Conservation (phyloP, 2,113 vertebrate species). For the Antechinus stuartii region DNA sequence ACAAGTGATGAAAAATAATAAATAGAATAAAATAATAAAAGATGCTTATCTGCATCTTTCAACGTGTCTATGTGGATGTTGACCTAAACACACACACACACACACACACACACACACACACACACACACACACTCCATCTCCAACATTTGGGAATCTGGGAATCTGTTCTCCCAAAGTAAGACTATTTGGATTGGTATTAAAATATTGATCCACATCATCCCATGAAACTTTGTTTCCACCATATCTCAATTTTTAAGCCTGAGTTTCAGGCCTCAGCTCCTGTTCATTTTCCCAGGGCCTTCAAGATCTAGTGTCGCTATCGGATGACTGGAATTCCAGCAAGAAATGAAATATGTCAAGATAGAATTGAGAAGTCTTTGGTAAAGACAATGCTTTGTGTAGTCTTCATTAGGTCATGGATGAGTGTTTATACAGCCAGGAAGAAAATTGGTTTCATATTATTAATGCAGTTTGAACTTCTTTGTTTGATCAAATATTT, state of each 20-base stretch:
- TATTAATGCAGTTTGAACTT: slow-evolving; percentile 82
- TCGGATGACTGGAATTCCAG: slow-evolving; percentile 75
- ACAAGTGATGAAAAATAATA: slow-evolving; percentile 86
- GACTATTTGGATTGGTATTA: slow-evolving; percentile 42
- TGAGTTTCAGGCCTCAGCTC: slow-evolving; percentile 47
- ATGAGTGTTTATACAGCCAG: slow-evolving; percentile 55
- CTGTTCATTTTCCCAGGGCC: slow-evolving; percentile 74
- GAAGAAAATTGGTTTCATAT: slow-evolving; percentile 59
- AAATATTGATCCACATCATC: slow-evolving; percentile 61
- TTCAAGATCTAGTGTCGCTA: slow-evolving; percentile 62
- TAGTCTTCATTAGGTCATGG: slow-evolving; percentile 56
- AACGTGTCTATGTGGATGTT: slow-evolving; percentile 84
- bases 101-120: neutral
- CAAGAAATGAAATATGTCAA: slow-evolving; percentile 76
- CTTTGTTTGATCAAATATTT: slow-evolving; percentile 74
- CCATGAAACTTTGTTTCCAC: slow-evolving; percentile 7
- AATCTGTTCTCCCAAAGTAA: slow-evolving; percentile 50
- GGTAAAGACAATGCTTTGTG: slow-evolving; percentile 68
- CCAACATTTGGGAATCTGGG: too few species aligned
- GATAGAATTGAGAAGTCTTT: slow-evolving; percentile 50
- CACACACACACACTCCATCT: neutral
- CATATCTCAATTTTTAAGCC: slow-evolving; percentile 37
- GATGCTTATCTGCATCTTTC: slow-evolving; percentile 81
- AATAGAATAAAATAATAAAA: slow-evolving; percentile 79
- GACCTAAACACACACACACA: neutral